Evolutionary conservation across 2,797 vertebrate species (phyloP).

Genomic region (Schizothorax lantsangensis): DNA sequence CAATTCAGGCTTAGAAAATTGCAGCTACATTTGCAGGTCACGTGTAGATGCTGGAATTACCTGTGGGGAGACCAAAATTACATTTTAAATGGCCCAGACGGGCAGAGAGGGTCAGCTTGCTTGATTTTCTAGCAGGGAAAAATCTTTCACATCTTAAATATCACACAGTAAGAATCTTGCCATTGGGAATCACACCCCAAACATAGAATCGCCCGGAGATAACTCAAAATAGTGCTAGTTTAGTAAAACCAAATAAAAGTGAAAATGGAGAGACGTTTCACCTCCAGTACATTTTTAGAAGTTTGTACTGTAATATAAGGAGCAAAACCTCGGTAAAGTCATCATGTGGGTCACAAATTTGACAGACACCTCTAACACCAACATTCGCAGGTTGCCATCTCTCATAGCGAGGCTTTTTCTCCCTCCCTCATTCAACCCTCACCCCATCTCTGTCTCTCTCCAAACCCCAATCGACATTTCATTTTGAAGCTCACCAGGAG

Average conservation of each 20-base stretch:
- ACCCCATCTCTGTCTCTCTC: constrained; percentile 9
- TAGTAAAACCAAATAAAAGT: constrained; percentile 8
- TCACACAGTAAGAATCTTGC: not conserved
- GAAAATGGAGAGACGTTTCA: constrained; percentile 19
- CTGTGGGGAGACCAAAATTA: constrained; percentile 25
- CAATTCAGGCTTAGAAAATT: constrained; percentile 40
- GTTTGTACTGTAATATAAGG: not conserved
- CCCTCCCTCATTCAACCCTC: constrained; percentile 21
- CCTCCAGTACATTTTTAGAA: not conserved
- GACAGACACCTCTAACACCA: constrained; percentile 13
- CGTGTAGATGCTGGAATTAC: constrained; percentile 26
- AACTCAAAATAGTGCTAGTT: not conserved
- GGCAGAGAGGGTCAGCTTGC: not conserved
- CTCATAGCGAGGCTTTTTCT: constrained; percentile 1
- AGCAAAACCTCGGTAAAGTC: not conserved
- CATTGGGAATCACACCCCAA: constrained; percentile 21
- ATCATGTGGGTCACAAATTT: constrained; percentile 15
- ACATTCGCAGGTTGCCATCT: not conserved
- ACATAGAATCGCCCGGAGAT: constrained; percentile 20
- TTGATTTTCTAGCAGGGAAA: constrained; percentile 34
- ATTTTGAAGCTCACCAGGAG: constrained; percentile 44
- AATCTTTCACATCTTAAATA: constrained; percentile 26
- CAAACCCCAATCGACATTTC: constrained; percentile 41
- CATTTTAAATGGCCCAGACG: constrained; percentile 8
- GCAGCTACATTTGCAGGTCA: constrained; percentile 20